phyloP scores from a whole-genome alignment of 2,797 vertebrate species.

The Halcyon smyrnensis region DNA sequence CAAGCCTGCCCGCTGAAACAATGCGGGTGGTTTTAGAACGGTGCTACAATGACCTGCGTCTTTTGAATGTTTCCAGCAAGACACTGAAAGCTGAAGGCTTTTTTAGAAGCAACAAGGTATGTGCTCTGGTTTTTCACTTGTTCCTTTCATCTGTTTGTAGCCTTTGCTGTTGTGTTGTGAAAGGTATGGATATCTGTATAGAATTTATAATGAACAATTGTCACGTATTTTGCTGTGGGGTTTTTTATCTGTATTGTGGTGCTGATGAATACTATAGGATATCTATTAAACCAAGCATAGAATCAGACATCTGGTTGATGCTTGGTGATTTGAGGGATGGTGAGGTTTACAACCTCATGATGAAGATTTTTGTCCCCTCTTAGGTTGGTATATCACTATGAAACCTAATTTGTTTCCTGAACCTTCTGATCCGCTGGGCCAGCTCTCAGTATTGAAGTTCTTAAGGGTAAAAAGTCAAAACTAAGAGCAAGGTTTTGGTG shows the following conservation, averaged over 20 bases:
- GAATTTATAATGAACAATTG: not conserved
- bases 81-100: conserved; percentile 98
- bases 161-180: not conserved
- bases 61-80: conserved; percentile 93
- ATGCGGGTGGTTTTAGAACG: conserved; percentile 98
- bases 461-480: not conserved
- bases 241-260: not conserved
- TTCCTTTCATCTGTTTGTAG: not conserved
- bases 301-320: not conserved
- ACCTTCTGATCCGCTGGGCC: not conserved
- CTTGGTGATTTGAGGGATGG: not conserved
- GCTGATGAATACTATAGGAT: not conserved
- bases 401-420: not conserved
- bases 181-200: not conserved
- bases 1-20: conserved; percentile 86
- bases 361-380: not conserved
- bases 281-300: fast-evolving
- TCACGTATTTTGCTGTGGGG: fast-evolving
- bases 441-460: not conserved
- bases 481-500: not conserved
- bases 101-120: conserved; percentile 99
- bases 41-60: conserved; percentile 96
- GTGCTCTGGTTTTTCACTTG: not conserved
- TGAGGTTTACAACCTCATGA: not conserved
- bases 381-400: not conserved